A percentile compares a stretch with the other conserved stretches of the same genome.
Evolutionary conservation across 2,797 vertebrate species (phyloP).

Genomic region (Squalus acanthias): DNA sequence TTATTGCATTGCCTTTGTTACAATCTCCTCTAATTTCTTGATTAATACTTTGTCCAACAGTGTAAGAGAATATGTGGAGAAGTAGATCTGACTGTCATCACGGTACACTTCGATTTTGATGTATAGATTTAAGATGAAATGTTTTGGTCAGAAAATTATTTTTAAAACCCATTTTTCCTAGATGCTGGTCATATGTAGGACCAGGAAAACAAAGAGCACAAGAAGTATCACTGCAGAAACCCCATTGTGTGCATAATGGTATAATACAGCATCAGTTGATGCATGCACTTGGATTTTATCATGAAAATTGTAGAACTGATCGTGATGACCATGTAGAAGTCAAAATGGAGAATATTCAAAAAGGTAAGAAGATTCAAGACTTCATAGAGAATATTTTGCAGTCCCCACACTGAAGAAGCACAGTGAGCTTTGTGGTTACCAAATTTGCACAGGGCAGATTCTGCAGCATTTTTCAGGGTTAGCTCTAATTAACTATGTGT

Average conservation of each 20-base stretch:
- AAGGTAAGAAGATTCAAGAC: constrained; percentile 58
- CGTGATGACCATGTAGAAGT: constrained; percentile 78
- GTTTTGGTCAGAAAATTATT: neutral
- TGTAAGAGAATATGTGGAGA: neutral
- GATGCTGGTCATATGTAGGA: constrained; percentile 80
- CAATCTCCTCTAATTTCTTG: too few species aligned
- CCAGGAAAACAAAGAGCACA: constrained; percentile 66
- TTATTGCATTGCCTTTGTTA: too few species aligned
- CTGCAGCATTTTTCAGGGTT: neutral
- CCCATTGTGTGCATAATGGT: constrained; percentile 66
- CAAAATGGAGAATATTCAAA: constrained; percentile 76
- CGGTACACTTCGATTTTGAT: neutral
- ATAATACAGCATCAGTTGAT: constrained; percentile 79
- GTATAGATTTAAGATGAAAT: neutral
- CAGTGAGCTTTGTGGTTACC: neutral
- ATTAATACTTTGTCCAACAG: too few species aligned
- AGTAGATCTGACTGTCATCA: neutral
- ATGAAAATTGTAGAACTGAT: constrained; percentile 79
- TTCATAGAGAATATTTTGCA: neutral
- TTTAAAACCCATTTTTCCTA: constrained; percentile 42
- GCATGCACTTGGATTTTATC: constrained; percentile 77
- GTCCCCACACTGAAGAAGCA: neutral
- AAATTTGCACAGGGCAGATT: neutral
- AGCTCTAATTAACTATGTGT: neutral
- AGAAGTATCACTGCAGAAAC: constrained; percentile 67